A percentile compares a stretch with the other conserved stretches of the same genome.
phyloP scores from a whole-genome alignment of 2,797 vertebrate species.

The Sparus aurata region DNA sequence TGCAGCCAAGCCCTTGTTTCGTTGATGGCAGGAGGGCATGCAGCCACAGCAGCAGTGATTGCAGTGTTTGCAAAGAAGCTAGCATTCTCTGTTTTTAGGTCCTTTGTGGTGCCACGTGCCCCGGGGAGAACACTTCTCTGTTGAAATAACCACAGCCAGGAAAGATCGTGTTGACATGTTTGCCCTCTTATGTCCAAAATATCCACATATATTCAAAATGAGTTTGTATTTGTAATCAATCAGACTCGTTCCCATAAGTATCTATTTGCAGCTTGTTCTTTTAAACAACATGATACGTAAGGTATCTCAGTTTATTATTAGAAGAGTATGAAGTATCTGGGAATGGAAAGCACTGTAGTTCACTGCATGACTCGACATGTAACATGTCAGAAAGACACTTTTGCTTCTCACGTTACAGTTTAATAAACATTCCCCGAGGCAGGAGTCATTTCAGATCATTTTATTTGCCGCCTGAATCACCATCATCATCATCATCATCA shows the following conservation, averaged over 20 bases:
- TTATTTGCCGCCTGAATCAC: background rate
- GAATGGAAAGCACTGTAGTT: background rate
- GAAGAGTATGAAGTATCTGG: background rate
- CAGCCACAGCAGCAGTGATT: constrained; percentile 7
- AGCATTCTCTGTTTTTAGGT: constrained; percentile 24
- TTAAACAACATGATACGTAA: background rate
- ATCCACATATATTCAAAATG: background rate
- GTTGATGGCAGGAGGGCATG: constrained; percentile 16
- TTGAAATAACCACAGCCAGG: background rate
- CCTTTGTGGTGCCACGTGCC: background rate
- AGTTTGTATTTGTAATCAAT: background rate
- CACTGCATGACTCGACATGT: constrained; percentile 57
- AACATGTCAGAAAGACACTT: constrained; percentile 36
- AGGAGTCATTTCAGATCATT: constrained; percentile 8
- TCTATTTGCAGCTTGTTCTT: background rate
- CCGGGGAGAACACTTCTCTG: background rate
- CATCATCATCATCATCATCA: constrained; percentile 1
- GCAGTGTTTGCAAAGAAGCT: constrained; percentile 14
- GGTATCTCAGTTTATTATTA: constrained; percentile 12
- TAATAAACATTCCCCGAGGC: constrained; percentile 44
- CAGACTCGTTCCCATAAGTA: background rate
- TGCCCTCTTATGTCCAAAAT: background rate
- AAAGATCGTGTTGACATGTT: background rate
- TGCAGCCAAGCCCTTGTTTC: background rate
- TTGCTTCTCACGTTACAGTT: constrained; percentile 22